These are phyloP conservation scores for Luehdorfia chinensis DNA, from an alignment of 1,140 invertebrate genomes.

Conservation along the genomic window DNA sequence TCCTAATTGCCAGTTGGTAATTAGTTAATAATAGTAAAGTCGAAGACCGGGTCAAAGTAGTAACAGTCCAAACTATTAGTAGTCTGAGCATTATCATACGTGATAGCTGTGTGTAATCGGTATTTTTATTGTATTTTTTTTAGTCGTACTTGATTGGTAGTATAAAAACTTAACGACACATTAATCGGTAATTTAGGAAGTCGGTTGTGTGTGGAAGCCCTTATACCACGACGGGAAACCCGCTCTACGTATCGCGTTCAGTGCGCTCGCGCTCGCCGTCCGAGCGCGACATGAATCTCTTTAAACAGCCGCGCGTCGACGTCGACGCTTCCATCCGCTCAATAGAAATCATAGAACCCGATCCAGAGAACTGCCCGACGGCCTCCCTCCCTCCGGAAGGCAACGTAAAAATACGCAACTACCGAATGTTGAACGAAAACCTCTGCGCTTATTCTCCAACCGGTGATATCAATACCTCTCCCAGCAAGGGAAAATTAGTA, in stretches of 20 bases:
- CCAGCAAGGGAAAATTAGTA: slow-evolving; percentile 50
- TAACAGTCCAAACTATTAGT: neutral
- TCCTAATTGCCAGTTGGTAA: too few relatives aligned
- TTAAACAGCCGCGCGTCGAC: slow-evolving; percentile 21
- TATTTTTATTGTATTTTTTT: too few relatives aligned
- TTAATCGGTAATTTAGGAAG: too few relatives aligned
- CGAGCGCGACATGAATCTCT: slow-evolving; percentile 43
- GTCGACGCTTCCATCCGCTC: slow-evolving; percentile 25
- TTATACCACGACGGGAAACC: neutral
- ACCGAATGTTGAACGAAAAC: slow-evolving; percentile 50
- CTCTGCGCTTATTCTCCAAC: slow-evolving; percentile 54
- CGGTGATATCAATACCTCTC: slow-evolving; percentile 53
- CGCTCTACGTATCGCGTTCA: slow-evolving; percentile 23
- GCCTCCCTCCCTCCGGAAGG: slow-evolving; percentile 49
- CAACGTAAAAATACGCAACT: slow-evolving; percentile 55
- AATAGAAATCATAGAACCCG: slow-evolving; percentile 53
- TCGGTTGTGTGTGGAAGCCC: neutral
- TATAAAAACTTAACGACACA: too few relatives aligned
- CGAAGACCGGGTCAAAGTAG: neutral
- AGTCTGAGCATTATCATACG: neutral
- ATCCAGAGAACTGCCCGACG: slow-evolving; percentile 39
- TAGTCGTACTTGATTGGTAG: too few relatives aligned
- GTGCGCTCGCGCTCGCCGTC: slow-evolving; percentile 40
- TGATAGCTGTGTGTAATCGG: neutral
- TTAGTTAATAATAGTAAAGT: too few relatives aligned